Base-by-base conservation (phyloP, 2,797 vertebrate genomes). In the Clarias fuscus region DNA sequence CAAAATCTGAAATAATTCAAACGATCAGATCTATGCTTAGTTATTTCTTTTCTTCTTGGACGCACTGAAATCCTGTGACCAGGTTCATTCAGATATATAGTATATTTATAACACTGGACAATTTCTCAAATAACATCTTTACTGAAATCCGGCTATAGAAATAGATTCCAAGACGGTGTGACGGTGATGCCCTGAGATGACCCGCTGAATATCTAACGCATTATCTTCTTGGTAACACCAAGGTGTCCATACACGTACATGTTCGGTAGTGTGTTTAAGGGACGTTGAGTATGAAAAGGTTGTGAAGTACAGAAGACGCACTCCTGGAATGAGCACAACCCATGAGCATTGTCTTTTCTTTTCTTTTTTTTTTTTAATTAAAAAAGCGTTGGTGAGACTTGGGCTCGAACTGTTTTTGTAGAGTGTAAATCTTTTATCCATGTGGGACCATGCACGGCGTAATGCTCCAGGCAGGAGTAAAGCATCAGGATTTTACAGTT, bases 401-500 rank as follows among this genome's bases (percentile, higher is more conserved):
- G 61, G 7, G 78, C 61, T 64, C 7, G 62, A 81, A 67, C 37
- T 48, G 22, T 48, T 65, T 27, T 43, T 27, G 40, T 65, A 24
- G 62, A 27, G 37, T 82, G 62, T 65, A 82, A 82, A 82, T 82
- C 62, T 67, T 82, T 53, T 30, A 18, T 53, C 79, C 62, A n/a
- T 82, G 79, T 30, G 79, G 62, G 79, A 82, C 79, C 62, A 20
- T 82, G 33, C 40, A 18, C 24, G 20, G 62, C 40, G 20, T 48
- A 82, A 65, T 53, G 79, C 79, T 82, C 43, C 79, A 67, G 79
- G 62, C 79, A 82, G 79, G 53, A 53, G 62, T 82, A 67, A 48
- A 82, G 40, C 79, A 67, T 82, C 61, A 53, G 62, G 61, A 81
- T 67, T 82, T 82, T 82, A 82, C 79, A 82, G 79, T 82, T 67